A percentile compares a stretch with the other conserved stretches of the same genome.
Conservation (phyloP, 1,140 invertebrate genomes). For the Drosophila tristis region DNA sequence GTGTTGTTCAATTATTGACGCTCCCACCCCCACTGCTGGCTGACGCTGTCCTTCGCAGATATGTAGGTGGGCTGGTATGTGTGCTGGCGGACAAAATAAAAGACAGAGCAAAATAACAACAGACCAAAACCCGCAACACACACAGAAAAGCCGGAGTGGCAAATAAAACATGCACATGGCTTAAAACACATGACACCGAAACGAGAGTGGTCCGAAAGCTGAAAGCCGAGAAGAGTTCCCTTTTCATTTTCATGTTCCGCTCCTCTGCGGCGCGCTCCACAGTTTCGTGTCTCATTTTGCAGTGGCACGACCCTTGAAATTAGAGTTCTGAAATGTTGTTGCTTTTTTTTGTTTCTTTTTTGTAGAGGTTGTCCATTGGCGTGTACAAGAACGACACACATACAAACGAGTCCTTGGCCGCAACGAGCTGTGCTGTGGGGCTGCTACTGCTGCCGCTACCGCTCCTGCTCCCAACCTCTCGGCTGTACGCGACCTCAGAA, state of each 20-base stretch:
- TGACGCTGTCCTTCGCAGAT: constrained; percentile 61
- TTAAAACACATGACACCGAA: constrained; percentile 79
- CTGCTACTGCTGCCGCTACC: no score
- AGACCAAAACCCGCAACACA: constrained; percentile 5
- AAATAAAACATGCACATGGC: constrained; percentile 80
- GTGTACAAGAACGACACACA: constrained; percentile 60
- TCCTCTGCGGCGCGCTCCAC: background rate
- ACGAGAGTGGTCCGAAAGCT: constrained; percentile 49
- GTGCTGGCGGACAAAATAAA: constrained; percentile 55
- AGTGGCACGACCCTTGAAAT: constrained; percentile 75
- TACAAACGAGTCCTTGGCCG: constrained; percentile 82
- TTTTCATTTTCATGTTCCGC: background rate
- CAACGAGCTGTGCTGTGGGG: constrained; percentile 61
- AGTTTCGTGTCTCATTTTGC: constrained; percentile 25
- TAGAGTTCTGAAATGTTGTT: constrained; percentile 75
- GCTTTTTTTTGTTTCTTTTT: constrained; percentile 2
- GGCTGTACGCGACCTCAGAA: no score
- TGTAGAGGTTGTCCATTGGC: constrained; percentile 59
- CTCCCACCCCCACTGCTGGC: constrained; percentile 53
- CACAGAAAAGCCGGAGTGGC: constrained; percentile 47
- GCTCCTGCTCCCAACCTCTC: no score
- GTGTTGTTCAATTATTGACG: constrained; percentile 77
- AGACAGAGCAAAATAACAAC: constrained; percentile 10
- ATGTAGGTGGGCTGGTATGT: constrained; percentile 29
- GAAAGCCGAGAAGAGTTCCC: constrained; percentile 26